A percentile compares a stretch with the other conserved stretches of the same genome.
These are phyloP conservation scores for Nothocercus nigrocapillus DNA, from an alignment of 2,113 vertebrate genomes.

Conservation along the genomic window DNA sequence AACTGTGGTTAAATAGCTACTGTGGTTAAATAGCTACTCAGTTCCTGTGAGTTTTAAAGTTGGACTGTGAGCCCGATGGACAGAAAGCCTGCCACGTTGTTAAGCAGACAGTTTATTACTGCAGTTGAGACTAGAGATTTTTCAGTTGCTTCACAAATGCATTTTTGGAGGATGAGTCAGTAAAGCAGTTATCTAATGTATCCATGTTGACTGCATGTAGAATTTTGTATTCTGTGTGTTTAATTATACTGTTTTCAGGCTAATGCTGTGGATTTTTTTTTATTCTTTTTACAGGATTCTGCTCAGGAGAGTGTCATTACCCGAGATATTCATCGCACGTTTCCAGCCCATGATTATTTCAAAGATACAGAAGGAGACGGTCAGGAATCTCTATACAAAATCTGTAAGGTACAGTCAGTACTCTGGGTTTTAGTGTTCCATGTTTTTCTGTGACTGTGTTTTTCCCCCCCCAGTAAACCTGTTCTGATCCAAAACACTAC, in stretches of 20 bases:
- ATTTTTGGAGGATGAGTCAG: slow-evolving; percentile 23
- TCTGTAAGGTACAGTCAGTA: slow-evolving; percentile 89
- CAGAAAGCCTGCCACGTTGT: not conserved
- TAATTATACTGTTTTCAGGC: not conserved
- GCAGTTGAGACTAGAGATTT: not conserved
- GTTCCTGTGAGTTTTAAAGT: slow-evolving; percentile 13
- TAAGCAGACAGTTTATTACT: slow-evolving; percentile 13
- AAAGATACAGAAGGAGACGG: slow-evolving; percentile 96
- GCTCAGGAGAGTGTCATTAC: slow-evolving; percentile 94
- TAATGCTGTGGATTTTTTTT: not conserved
- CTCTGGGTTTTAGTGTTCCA: not conserved
- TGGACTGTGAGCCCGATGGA: slow-evolving; percentile 6
- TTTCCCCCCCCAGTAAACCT: not conserved
- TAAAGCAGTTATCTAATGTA: not conserved
- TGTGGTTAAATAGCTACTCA: not conserved
- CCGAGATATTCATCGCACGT: slow-evolving; percentile 96
- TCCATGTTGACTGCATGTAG: not conserved
- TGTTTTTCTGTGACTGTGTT: not conserved
- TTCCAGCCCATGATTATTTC: slow-evolving; percentile 97
- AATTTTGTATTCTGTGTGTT: not conserved
- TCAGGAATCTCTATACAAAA: slow-evolving; percentile 97
- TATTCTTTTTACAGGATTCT: slow-evolving; percentile 85
- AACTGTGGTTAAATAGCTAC: not conserved
- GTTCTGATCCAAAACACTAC: not conserved
- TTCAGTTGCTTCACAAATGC: not conserved